Conservation (phyloP, 2,888 invertebrate genomes). For the Incurvaria masculella region DNA sequence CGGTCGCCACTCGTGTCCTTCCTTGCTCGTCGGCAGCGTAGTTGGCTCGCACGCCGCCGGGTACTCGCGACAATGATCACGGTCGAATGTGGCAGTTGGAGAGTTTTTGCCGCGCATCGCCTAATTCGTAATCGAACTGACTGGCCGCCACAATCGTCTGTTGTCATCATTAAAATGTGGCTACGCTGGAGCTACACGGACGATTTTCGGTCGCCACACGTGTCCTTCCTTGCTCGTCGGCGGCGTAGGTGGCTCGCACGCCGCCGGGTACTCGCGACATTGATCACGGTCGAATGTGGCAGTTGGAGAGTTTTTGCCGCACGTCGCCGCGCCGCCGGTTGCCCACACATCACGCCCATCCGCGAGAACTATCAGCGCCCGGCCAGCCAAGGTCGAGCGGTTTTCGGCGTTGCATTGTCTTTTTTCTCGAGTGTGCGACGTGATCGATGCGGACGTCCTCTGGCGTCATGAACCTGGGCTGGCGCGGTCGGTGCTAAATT, state of each 20-base stretch:
- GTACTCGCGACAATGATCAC: too few species aligned
- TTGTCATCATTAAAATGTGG: too few species aligned
- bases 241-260: too few species aligned
- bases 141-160: too few species aligned
- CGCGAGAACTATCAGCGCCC: constrained; percentile 51
- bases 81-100: too few species aligned
- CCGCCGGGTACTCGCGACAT: constrained; percentile 49
- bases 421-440: constrained; percentile 22
- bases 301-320: constrained; percentile 50
- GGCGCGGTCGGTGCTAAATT: not conserved
- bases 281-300: constrained; percentile 20
- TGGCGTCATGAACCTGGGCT: not conserved
- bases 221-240: too few species aligned
- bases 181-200: too few species aligned
- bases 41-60: too few species aligned
- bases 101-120: constrained; percentile 49
- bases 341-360: constrained; percentile 40
- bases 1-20: too few species aligned
- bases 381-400: constrained; percentile 36
- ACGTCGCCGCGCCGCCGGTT: too few species aligned
- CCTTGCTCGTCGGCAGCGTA: too few species aligned
- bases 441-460: constrained; percentile 1
- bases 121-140: constrained; percentile 40
- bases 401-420: constrained; percentile 34
- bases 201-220: too few species aligned